Evolutionary conservation across 2,888 invertebrate species (phyloP).

Genomic region (Bembecia ichneumoniformis): DNA sequence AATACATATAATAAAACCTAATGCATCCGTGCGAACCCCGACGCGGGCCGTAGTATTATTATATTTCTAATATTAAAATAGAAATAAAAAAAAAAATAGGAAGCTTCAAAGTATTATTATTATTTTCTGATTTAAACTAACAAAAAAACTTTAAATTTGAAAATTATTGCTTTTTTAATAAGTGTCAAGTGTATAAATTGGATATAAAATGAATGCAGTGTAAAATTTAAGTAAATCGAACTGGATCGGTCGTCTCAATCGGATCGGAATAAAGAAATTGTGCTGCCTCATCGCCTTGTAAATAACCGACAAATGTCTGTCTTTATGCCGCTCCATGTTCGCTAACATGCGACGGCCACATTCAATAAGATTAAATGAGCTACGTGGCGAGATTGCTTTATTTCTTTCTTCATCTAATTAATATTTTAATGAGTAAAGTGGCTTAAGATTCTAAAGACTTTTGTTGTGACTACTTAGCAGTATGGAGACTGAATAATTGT

Average conservation of each 20-base stretch:
- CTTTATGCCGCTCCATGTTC: constrained; percentile 36
- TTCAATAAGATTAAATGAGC: constrained; percentile 43
- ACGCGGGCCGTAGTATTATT: no score
- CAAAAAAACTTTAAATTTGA: constrained; percentile 10
- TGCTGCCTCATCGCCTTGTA: constrained; percentile 48
- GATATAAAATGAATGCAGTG: constrained; percentile 26
- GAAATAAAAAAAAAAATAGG: no score
- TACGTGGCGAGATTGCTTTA: constrained; percentile 23
- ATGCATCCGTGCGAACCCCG: no score
- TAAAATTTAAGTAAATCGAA: constrained; percentile 21
- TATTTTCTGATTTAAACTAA: no score
- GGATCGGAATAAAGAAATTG: constrained; percentile 42
- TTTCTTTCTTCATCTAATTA: not conserved
- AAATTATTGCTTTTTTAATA: constrained; percentile 42
- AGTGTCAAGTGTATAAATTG: constrained; percentile 31
- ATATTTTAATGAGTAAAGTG: not conserved
- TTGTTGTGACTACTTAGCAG: no score
- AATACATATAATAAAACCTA: no score
- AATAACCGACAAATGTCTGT: constrained; percentile 40
- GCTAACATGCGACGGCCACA: constrained; percentile 27
- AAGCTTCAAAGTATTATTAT: no score
- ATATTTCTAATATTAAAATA: no score
- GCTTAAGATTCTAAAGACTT: no score
- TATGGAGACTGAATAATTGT: no score
- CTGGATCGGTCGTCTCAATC: constrained; percentile 23